phyloP scores from a whole-genome alignment of 2,113 vertebrate species.

The Scartelaos histophorus region DNA sequence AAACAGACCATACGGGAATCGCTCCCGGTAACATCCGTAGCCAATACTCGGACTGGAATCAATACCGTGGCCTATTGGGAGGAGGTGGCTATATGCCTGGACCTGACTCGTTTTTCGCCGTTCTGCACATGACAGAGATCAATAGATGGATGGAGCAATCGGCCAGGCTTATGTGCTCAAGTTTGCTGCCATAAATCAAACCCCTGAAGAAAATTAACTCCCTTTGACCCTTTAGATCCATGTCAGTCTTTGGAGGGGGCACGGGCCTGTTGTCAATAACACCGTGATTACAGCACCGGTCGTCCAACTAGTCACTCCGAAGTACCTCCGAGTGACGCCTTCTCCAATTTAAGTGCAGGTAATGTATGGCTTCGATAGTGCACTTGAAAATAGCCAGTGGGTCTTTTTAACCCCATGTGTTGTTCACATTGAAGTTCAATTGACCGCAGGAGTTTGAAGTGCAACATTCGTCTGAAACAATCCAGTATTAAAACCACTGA shows the following conservation, averaged over 20 bases:
- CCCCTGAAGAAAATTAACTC: conserved; percentile 41
- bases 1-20: conserved; percentile 27
- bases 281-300: conserved; percentile 1
- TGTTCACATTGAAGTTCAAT: background rate
- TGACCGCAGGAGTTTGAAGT: background rate
- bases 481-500: background rate
- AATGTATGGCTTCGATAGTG: background rate
- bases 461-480: background rate
- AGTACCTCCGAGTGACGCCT: background rate
- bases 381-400: background rate
- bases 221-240: conserved; percentile 18
- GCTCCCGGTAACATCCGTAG: conserved; percentile 30
- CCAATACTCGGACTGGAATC: conserved; percentile 30
- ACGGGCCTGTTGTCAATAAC: background rate
- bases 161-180: conserved; percentile 22
- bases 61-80: conserved; percentile 22
- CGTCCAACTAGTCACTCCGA: background rate
- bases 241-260: conserved; percentile 13
- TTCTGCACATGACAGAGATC: conserved; percentile 51
- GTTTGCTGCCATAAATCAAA: conserved; percentile 37
- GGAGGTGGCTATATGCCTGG: conserved; percentile 3
- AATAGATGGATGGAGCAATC: conserved; percentile 57
- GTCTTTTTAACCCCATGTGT: background rate
- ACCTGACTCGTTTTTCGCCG: conserved; percentile 32
- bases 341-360: background rate